Conservation (phyloP, 2,888 invertebrate genomes). For the Pyrrhia umbra region DNA sequence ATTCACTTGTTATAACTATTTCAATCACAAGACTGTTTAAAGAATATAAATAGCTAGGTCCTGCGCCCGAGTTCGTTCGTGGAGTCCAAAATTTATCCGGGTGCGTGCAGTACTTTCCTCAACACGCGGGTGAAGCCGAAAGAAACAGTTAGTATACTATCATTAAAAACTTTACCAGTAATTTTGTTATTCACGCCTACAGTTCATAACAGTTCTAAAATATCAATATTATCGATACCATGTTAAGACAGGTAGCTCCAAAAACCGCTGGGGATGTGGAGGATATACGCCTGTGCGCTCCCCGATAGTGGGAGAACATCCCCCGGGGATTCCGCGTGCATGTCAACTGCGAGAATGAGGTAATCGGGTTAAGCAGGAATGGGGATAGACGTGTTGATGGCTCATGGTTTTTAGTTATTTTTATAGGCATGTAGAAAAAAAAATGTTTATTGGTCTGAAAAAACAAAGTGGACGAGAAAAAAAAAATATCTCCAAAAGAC, state of each 20-base stretch:
- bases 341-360: constrained; percentile 29
- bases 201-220: constrained; percentile 9
- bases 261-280: constrained; percentile 21
- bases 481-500: too few species aligned
- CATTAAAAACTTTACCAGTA: neutral
- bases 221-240: constrained; percentile 28
- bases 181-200: too few species aligned
- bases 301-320: neutral
- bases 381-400: constrained; percentile 13
- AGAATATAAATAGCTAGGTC: too few species aligned
- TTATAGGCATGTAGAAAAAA: neutral
- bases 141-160: neutral
- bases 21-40: too few species aligned
- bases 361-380: constrained; percentile 25
- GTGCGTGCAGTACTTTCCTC: too few species aligned
- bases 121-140: too few species aligned
- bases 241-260: constrained; percentile 17
- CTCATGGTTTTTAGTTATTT: constrained; percentile 1
- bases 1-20: too few species aligned
- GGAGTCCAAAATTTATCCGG: too few species aligned
- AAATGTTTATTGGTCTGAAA: too few species aligned
- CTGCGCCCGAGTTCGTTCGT: too few species aligned
- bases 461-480: too few species aligned
- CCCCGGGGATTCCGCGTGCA: constrained; percentile 31
- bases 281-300: constrained; percentile 2